These are phyloP conservation scores for Squalus acanthias DNA, from an alignment of 2,797 vertebrate genomes.

Conservation along the genomic window DNA sequence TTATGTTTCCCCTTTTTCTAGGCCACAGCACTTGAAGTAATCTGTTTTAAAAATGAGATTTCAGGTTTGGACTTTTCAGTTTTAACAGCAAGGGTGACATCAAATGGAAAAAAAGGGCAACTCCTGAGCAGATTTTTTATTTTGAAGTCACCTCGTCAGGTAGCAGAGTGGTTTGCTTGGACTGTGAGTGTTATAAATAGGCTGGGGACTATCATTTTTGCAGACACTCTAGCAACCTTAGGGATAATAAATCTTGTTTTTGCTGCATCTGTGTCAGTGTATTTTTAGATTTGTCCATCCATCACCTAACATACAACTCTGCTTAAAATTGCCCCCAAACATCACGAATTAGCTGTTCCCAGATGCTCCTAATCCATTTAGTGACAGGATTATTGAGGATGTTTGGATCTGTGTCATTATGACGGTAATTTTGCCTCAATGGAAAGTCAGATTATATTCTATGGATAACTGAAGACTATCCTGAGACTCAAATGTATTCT, in stretches of 20 bases:
- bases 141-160: background rate
- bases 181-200: background rate
- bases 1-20: background rate
- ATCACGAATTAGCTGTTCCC: background rate
- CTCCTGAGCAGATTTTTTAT: background rate
- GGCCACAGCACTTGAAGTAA: background rate
- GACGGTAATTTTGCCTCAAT: background rate
- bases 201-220: background rate
- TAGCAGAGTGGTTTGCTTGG: background rate
- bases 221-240: background rate
- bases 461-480: background rate
- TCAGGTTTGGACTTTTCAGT: background rate
- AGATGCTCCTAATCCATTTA: background rate
- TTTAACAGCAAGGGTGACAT: background rate
- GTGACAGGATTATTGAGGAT: background rate
- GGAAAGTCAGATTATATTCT: background rate
- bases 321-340: conserved; percentile 5
- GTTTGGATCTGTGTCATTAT: conserved; percentile 6
- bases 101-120: background rate
- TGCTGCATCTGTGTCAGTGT: conserved; percentile 5
- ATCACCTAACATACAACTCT: background rate
- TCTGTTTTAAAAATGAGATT: background rate
- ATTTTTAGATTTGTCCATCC: conserved; percentile 31
- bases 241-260: conserved; percentile 21
- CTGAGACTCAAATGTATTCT: background rate